Base-by-base conservation (phyloP, 2,113 vertebrate genomes). In the Saccopteryx leptura region DNA sequence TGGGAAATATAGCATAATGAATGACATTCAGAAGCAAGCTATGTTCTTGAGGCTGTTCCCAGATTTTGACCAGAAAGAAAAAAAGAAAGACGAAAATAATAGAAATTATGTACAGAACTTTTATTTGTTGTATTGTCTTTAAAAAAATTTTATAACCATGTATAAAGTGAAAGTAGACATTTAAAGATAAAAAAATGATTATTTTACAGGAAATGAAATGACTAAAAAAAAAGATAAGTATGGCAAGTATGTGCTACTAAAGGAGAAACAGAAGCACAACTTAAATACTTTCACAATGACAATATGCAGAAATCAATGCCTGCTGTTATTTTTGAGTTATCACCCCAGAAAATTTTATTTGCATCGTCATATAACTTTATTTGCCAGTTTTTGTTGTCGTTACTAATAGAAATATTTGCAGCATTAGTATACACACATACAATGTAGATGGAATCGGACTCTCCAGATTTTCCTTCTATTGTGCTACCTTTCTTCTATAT, bases 141-240 rank as follows among this genome's bases (percentile, higher is more conserved):
- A 48, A 93, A 94, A 84, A 7, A 33, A 56, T 28, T 69, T 58
- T 84, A 96, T 31, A 85, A 46, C 60, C 11, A 18, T 50, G 31
- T 33, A 4, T 63, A 66, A 91, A 76, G 31, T 68, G 60, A 91
- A 92, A 90, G 50, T 48, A 95, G 63, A 92, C 1, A 58, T 58
- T 68, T 69, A 83, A 79, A 74, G n/a, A 48, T 46, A 48, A 61
- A 33, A 66, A 94, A 69, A 46, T 33, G n/a, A 23, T 88, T 13
- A 90, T 28, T 56, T 95, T 72, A 82, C 6, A 84, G 19, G 50
- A 76, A 82, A 78, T 69, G 63, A 60, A 82, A 84, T 72, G 9
- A 18, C 50, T 54, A 52, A 83, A 79, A 78, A 74, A 80, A 15
- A 71, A 86, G 78, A 72, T 66, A 48, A 87, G 50, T 50, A 72